A percentile compares a stretch with the other conserved stretches of the same genome.
Conservation (phyloP, 2,888 invertebrate genomes). For the Tinea semifulvella region DNA sequence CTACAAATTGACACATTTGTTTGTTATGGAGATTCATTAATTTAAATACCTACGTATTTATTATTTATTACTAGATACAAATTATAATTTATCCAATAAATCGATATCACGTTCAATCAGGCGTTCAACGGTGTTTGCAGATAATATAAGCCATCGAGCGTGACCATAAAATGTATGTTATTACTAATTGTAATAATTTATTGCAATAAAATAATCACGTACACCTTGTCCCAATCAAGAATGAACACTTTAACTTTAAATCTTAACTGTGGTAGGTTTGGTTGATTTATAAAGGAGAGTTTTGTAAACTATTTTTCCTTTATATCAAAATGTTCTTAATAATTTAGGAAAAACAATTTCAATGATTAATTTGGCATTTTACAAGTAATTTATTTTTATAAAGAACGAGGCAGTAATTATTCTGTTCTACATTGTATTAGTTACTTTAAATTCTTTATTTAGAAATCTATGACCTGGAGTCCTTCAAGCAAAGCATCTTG, state of each 20-base stretch:
- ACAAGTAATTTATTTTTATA: too few relatives aligned
- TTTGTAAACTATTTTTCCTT: too few relatives aligned
- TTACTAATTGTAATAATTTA: background rate
- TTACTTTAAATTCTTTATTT: too few relatives aligned
- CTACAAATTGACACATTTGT: background rate
- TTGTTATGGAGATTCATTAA: background rate
- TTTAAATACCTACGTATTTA: background rate
- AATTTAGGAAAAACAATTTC: too few relatives aligned
- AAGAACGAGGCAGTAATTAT: too few relatives aligned
- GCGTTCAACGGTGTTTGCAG: background rate
- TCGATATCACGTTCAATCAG: background rate
- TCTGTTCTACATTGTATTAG: too few relatives aligned
- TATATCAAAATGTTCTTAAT: too few relatives aligned
- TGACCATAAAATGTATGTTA: background rate
- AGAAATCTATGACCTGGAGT: too few relatives aligned
- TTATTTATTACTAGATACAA: background rate
- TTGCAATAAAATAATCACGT: background rate
- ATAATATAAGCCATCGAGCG: constrained; percentile 2
- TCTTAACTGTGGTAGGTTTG: too few relatives aligned
- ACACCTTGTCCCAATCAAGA: background rate
- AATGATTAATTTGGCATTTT: too few relatives aligned
- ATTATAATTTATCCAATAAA: background rate
- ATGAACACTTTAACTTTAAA: background rate
- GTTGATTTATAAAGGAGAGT: too few relatives aligned
- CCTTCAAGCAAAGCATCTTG: too few relatives aligned